Conservation (phyloP, 2,113 vertebrate genomes). For the Sinocyclocheilus grahami region DNA sequence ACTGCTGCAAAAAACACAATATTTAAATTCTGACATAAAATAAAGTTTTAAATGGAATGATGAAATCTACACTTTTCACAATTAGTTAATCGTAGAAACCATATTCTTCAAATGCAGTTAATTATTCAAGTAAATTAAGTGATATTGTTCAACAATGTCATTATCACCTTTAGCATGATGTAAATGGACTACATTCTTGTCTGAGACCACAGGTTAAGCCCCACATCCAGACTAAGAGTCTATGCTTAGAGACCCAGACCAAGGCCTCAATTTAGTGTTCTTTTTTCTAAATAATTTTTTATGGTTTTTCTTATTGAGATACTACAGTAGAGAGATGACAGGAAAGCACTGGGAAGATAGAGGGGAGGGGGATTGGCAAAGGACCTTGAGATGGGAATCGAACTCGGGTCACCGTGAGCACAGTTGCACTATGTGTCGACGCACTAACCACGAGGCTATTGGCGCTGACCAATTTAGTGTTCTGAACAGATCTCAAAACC, state of each 20-base stretch:
- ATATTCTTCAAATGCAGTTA: not conserved
- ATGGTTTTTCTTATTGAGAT: no score
- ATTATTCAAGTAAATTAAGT: not conserved
- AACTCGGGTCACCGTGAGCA: no score
- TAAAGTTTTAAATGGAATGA: not conserved
- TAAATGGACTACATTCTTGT: not conserved
- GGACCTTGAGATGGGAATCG: no score
- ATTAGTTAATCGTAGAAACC: no score
- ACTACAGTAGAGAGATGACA: no score
- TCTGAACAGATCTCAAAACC: not conserved
- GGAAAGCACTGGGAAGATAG: no score
- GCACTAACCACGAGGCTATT: no score
- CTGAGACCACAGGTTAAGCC: not conserved
- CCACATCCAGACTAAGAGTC: not conserved
- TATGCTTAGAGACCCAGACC: not conserved
- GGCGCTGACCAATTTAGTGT: not conserved
- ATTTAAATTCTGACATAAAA: no score
- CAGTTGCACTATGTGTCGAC: no score
- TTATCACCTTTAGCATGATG: not conserved
- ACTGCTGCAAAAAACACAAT: no score
- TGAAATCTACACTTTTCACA: not conserved
- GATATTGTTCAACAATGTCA: not conserved
- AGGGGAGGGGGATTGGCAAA: no score
- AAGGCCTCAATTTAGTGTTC: not conserved
- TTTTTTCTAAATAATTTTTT: no score